Evolutionary conservation across 2,888 invertebrate genomes (phyloP).

Genomic region (Pediacus dermestoides): DNA sequence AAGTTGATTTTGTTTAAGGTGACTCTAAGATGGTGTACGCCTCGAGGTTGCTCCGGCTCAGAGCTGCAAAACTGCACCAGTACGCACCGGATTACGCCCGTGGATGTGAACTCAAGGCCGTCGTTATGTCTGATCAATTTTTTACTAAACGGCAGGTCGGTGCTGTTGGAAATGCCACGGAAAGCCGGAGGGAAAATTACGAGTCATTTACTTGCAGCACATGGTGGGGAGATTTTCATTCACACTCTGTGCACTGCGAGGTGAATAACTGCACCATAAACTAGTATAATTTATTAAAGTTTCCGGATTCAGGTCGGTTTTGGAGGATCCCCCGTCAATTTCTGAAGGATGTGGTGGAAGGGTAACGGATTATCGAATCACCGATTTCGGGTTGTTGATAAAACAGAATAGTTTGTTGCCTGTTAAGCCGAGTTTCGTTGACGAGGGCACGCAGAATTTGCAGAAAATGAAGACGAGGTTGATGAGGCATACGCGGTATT

Average conservation of each 20-base stretch:
- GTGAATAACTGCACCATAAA: no score
- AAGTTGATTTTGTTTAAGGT: conserved; percentile 51
- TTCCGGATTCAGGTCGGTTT: conserved; percentile 59
- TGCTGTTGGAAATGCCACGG: conserved; percentile 84
- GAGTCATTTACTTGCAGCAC: conserved; percentile 89
- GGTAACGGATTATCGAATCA: conserved; percentile 83
- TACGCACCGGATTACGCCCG: conserved; percentile 88
- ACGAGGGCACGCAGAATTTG: conserved; percentile 54
- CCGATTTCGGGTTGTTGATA: conserved; percentile 87
- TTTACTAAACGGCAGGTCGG: conserved; percentile 89
- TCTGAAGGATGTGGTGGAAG: conserved; percentile 92
- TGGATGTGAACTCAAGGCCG: conserved; percentile 94
- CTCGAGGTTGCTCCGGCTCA: conserved; percentile 76
- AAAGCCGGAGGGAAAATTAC: conserved; percentile 84
- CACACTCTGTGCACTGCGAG: conserved; percentile 80
- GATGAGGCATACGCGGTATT: conserved; percentile 77
- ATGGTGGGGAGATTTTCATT: conserved; percentile 94
- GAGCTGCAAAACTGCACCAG: conserved; percentile 81
- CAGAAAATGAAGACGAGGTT: conserved; percentile 66
- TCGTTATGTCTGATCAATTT: conserved; percentile 97
- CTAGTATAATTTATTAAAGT: no score
- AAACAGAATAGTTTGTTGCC: conserved; percentile 79
- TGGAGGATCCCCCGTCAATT: conserved; percentile 94
- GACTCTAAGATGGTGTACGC: conserved; percentile 96
- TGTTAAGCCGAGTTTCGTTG: conserved; percentile 50